Percentiles rank a stretch among this genome's conserved stretches.
phyloP scores from a whole-genome alignment of 1,140 invertebrate genomes.

The Laupala kohalensis region DNA sequence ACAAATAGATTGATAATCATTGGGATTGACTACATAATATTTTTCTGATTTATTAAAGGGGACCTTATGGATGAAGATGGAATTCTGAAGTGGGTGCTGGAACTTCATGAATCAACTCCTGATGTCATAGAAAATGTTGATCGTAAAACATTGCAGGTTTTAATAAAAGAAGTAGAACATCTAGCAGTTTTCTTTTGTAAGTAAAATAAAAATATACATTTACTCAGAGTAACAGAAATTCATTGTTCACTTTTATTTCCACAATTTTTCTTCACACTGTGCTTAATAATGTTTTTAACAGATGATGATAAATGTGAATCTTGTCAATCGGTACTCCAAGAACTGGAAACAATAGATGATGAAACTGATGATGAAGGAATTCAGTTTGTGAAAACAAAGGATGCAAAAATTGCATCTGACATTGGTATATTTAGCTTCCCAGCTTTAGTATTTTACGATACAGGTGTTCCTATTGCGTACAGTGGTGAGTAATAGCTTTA shows the following conservation, averaged over 20 bases:
- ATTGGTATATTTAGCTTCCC: constrained; percentile 85
- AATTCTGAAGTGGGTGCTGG: constrained; percentile 79
- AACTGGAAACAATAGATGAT: constrained; percentile 87
- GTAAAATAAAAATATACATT: constrained; percentile 23
- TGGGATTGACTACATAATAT: too few relatives aligned
- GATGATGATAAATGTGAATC: constrained; percentile 73
- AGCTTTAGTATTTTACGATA: constrained; percentile 82
- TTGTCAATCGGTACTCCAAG: constrained; percentile 70
- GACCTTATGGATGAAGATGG: constrained; percentile 85
- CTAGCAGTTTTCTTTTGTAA: constrained; percentile 88
- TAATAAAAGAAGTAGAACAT: constrained; percentile 82
- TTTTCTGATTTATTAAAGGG: constrained; percentile 35
- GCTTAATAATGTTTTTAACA: constrained; percentile 27
- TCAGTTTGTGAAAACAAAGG: constrained; percentile 88
- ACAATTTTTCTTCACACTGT: neutral
- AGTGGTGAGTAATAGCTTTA: constrained; percentile 51
- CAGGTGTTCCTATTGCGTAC: constrained; percentile 84
- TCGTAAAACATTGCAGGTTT: constrained; percentile 72
- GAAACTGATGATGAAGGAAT: constrained; percentile 84
- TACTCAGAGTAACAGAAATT: neutral
- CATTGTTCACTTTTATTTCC: neutral
- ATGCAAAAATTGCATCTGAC: constrained; percentile 75
- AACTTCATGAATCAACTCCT: constrained; percentile 66
- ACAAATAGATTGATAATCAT: too few relatives aligned
- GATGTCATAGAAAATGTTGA: constrained; percentile 88